Conservation (phyloP, 2,113 vertebrate genomes). For the Rhinichthys klamathensis region DNA sequence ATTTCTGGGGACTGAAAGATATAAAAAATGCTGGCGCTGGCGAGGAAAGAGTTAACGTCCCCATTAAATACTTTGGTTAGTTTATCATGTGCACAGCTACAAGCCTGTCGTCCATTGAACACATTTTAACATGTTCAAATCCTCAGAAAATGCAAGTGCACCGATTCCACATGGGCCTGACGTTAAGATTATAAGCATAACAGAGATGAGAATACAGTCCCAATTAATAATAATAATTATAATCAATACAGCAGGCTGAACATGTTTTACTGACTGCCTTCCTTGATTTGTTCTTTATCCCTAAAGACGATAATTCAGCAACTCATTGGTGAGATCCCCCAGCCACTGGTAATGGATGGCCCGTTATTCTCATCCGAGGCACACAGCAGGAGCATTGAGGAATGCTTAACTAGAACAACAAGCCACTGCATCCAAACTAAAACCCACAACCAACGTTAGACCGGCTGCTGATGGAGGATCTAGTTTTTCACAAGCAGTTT, state of each 20-base stretch:
- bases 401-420: slow-evolving; percentile 48
- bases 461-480: not conserved
- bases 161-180: slow-evolving; percentile 15
- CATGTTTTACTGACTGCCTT: not conserved
- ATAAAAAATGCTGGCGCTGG: too few species aligned
- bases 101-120: not conserved
- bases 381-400: slow-evolving; percentile 48
- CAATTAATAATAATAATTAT: slow-evolving; percentile 1
- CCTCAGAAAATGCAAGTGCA: not conserved
- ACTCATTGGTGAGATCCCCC: not conserved
- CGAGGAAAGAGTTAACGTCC: too few species aligned
- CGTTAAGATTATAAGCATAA: slow-evolving; percentile 7
- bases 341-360: not conserved
- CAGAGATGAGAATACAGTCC: not conserved
- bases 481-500: not conserved
- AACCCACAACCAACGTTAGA: slow-evolving; percentile 11
- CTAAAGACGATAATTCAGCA: not conserved
- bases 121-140: not conserved
- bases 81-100: not conserved
- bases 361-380: slow-evolving; percentile 1
- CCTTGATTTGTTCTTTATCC: not conserved
- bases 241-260: slow-evolving; percentile 8
- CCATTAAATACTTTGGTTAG: not conserved
- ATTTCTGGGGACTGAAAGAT: too few species aligned
- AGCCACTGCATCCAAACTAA: slow-evolving; percentile 49